Conservation (phyloP, 64 coral and sea anemone species). For the Montipora sp. region DNA sequence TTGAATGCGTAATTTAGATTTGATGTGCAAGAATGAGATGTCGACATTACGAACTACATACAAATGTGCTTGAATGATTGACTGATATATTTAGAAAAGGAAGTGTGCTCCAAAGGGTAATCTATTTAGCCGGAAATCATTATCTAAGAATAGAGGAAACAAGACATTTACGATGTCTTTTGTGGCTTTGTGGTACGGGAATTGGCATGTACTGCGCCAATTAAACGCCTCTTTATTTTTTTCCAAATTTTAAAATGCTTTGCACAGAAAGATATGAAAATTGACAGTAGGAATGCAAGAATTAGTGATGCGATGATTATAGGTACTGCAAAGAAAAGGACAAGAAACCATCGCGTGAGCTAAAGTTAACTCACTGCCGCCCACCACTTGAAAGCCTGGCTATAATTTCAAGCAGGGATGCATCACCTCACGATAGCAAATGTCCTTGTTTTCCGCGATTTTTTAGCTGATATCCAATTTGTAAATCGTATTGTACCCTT, state of each 20-base stretch:
- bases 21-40: too few relatives aligned
- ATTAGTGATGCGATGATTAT: neutral
- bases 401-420: constrained; percentile 9
- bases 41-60: neutral
- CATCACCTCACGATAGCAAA: constrained; percentile 18
- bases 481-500: neutral
- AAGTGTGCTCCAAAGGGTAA: neutral
- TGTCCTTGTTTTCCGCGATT: neutral
- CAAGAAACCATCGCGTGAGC: constrained; percentile 30
- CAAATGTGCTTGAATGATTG: neutral
- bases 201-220: neutral
- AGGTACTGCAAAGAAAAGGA: neutral
- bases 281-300: neutral
- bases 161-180: neutral
- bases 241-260: neutral
- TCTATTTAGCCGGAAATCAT: neutral
- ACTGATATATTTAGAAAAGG: neutral
- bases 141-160: neutral
- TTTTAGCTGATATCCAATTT: neutral
- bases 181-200: neutral
- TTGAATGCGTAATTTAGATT: neutral
- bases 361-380: neutral
- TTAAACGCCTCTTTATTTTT: neutral
- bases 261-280: neutral
- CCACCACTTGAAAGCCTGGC: constrained; percentile 20